These are phyloP conservation scores for Pipistrellus pygmaeus DNA, from an alignment of 2,797 vertebrate species.

Conservation along the genomic window DNA sequence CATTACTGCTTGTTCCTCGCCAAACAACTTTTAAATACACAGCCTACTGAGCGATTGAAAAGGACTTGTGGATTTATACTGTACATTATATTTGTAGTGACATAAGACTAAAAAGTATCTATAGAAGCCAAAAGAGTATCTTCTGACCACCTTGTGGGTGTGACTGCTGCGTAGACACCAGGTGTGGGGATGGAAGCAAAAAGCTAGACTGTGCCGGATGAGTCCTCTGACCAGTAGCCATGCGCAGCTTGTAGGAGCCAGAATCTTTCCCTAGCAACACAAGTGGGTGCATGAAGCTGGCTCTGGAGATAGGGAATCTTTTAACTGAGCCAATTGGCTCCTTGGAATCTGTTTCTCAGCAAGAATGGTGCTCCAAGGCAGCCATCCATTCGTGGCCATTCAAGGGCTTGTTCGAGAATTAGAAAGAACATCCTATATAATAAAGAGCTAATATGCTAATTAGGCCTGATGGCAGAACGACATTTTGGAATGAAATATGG, in stretches of 20 bases:
- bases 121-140: conserved; percentile 66
- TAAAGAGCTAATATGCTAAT: too few species aligned
- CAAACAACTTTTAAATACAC: conserved; percentile 70
- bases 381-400: conserved; percentile 91
- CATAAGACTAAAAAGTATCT: conserved; percentile 40
- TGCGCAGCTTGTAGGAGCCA: too few species aligned
- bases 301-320: conserved; percentile 87
- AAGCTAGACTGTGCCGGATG: too few species aligned
- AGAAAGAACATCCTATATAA: conserved; percentile 84
- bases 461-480: too few species aligned
- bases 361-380: conserved; percentile 95
- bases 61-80: conserved; percentile 75
- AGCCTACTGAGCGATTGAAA: conserved; percentile 75
- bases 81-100: conserved; percentile 74
- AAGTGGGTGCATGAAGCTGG: too few species aligned
- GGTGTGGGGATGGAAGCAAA: too few species aligned
- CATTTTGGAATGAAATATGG: too few species aligned
- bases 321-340: conserved; percentile 92
- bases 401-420: conserved; percentile 91
- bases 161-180: too few species aligned
- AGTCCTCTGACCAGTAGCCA: too few species aligned
- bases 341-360: conserved; percentile 92
- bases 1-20: conserved; percentile 61
- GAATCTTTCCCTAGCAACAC: too few species aligned
- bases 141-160: too few species aligned